Percentiles rank a stretch among this genome's conserved stretches.
These are phyloP conservation scores for Siniperca scherzeri DNA, from an alignment of 2,797 vertebrate species.

Conservation along the genomic window DNA sequence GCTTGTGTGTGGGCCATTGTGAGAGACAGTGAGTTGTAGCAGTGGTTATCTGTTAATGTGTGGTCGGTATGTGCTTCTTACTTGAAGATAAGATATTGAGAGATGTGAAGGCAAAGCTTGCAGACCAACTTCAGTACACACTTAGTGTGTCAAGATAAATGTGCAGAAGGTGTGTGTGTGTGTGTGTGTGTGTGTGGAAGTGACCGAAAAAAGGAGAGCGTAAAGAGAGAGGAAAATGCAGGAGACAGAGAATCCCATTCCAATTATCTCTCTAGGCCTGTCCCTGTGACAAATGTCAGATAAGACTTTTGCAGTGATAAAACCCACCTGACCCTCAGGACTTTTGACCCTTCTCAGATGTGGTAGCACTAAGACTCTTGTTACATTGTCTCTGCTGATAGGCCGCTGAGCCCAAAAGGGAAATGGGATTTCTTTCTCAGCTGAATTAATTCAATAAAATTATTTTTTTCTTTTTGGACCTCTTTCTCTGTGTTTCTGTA, in stretches of 20 bases:
- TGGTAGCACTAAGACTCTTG: conserved; percentile 49
- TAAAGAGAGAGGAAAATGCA: conserved; percentile 29
- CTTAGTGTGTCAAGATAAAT: conserved; percentile 60
- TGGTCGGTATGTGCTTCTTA: conserved; percentile 58
- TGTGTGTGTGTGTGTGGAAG: conserved; percentile 16
- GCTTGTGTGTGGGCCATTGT: conserved; percentile 71
- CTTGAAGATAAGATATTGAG: conserved; percentile 75
- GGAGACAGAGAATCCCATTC: conserved; percentile 61
- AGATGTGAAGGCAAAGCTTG: conserved; percentile 65
- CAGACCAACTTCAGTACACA: conserved; percentile 59
- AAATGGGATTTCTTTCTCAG: conserved; percentile 47
- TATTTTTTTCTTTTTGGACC: conserved; percentile 26
- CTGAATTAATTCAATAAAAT: conserved; percentile 60
- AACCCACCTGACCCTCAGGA: conserved; percentile 68
- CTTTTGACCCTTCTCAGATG: conserved; percentile 68
- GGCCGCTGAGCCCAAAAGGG: conserved; percentile 33
- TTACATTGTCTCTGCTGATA: conserved; percentile 61
- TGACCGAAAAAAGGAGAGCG: conserved; percentile 15
- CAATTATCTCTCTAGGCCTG: conserved; percentile 68
- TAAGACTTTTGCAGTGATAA: conserved; percentile 73
- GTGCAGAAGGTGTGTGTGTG: conserved; percentile 43
- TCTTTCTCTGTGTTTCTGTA: conserved; percentile 4
- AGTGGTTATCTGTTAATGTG: conserved; percentile 61
- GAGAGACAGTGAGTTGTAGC: conserved; percentile 69
- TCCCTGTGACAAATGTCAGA: conserved; percentile 75